Conservation (phyloP, 2,888 invertebrate genomes). For the Sphaerophoria rueppellii region DNA sequence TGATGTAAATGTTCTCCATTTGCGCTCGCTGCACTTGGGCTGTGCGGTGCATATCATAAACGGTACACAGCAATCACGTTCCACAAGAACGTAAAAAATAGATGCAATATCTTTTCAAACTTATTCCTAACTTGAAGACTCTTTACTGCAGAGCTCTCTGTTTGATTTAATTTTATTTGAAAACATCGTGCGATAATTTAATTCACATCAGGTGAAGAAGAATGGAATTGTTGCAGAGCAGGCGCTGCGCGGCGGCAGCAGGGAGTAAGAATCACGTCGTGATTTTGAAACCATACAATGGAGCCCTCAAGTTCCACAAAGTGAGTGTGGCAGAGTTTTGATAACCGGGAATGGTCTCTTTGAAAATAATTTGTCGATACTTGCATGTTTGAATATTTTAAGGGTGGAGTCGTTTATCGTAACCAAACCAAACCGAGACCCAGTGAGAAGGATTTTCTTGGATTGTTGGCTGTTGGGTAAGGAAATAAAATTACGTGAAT, state of each 20-base stretch:
- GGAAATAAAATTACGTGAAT: constrained; percentile 69
- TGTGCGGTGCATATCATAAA: constrained; percentile 59
- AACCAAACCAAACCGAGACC: neutral
- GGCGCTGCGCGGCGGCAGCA: neutral
- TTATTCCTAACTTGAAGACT: constrained; percentile 1
- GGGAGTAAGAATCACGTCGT: constrained; percentile 64
- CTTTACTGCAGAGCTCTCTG: constrained; percentile 24
- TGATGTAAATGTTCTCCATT: constrained; percentile 71
- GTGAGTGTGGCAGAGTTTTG: neutral
- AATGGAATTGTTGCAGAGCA: constrained; percentile 40
- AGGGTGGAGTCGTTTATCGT: constrained; percentile 6
- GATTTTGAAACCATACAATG: constrained; percentile 44
- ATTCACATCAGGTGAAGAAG: constrained; percentile 71
- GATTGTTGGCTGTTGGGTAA: constrained; percentile 18
- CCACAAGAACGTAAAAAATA: constrained; percentile 19
- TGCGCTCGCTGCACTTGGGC: neutral
- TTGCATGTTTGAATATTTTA: constrained; percentile 58
- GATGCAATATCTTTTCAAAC: constrained; percentile 18
- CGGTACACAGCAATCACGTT: constrained; percentile 60
- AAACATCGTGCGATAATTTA: constrained; percentile 73
- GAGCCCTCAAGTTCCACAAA: neutral
- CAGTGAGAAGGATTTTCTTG: neutral
- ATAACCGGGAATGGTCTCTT: constrained; percentile 52
- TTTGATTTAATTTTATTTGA: constrained; percentile 73
- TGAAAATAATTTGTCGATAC: constrained; percentile 70